Evolutionary conservation across 64 coral and sea anemone genomes (phyloP).

Genomic region (Montipora capricornis): DNA sequence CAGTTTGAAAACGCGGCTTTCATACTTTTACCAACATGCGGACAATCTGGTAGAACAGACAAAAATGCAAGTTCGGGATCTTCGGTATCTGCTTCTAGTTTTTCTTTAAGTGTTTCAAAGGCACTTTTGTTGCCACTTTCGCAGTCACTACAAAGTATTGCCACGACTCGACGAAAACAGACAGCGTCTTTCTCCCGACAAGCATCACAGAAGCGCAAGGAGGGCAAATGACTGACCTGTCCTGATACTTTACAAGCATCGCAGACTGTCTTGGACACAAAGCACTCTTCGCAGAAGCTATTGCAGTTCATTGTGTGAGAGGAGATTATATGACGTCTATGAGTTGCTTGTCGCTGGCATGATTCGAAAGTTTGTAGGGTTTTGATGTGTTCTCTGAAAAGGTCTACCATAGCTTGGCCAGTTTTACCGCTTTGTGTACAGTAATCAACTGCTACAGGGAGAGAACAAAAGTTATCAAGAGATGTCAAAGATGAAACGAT

Average conservation of each 20-base stretch:
- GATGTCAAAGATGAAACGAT: conserved; percentile 40
- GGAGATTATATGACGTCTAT: conserved; percentile 14
- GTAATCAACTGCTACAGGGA: conserved; percentile 63
- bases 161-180: conserved; percentile 55
- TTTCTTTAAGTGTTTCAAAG: conserved; percentile 33
- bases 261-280: conserved; percentile 10
- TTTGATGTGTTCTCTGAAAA: conserved; percentile 57
- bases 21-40: conserved; percentile 85
- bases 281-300: conserved; percentile 46
- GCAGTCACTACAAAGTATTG: conserved; percentile 61
- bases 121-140: conserved; percentile 70
- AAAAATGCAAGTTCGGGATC: conserved; percentile 58
- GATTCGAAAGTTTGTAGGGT: conserved; percentile 49
- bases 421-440: conserved; percentile 50
- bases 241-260: conserved; percentile 11
- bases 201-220: conserved; percentile 43
- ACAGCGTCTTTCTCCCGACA: conserved; percentile 8
- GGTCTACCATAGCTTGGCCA: conserved; percentile 33
- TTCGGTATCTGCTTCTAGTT: conserved; percentile 51
- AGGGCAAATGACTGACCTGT: conserved; percentile 49
- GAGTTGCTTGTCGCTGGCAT: conserved; percentile 55
- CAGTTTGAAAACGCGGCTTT: conserved; percentile 79
- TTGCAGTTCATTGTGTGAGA: conserved; percentile 8
- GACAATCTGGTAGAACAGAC: conserved; percentile 69
- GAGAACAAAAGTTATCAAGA: conserved; percentile 74